Evolutionary conservation across 2,113 vertebrate genomes (phyloP), one percentile per base, ranked within the genome.

Genomic region (Grantiella picta): DNA sequence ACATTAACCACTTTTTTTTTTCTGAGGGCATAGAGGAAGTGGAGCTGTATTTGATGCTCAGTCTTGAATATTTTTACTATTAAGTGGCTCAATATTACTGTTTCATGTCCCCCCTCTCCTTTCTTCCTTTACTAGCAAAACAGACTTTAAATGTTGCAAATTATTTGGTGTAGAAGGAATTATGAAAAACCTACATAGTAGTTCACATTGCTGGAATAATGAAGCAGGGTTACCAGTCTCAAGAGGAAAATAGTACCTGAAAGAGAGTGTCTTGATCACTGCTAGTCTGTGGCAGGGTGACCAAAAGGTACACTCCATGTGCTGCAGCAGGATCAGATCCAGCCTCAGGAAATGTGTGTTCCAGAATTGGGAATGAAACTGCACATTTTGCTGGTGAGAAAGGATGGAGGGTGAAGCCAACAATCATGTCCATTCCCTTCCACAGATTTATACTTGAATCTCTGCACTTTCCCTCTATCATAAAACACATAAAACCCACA

Each of bases 51-150:
- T 73, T 82, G 33, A 54, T 53, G 42, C 12, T 52, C 5, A 66
- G 0, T 60, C 28, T 56, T n/a, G 3, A 16, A 12, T 50, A 60
- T 45, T 73, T 82, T 72, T 72, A 57, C 25, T 61, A 11, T 42
- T 82, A n/a, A 35, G 5, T 57, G 24, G 19, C 35, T 77, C 23
- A 59, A 11, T 49, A 76, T 47, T 82, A 20, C 31, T 35, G 16
- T 82, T 86, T 87, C 42, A 59, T 23, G 10, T 2, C 2, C 7
- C 2, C 2, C 1, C 7, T n/a, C 2, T 2, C 1, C 19, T 14
- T 79, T 57, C 15, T 57, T 82, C 29, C n/a, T 45, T 85, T n/a
- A 59, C 29, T 53, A 57, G 31, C 22, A 90, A 71, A 60, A 80
- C 4, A 88, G 28, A 54, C 11, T 12, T 69, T 70, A 42, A 27